A percentile compares a stretch with the other conserved stretches of the same genome.
These are phyloP conservation scores for Hoplostethus mediterraneus DNA, from an alignment of 2,797 vertebrate genomes.

Conservation along the genomic window DNA sequence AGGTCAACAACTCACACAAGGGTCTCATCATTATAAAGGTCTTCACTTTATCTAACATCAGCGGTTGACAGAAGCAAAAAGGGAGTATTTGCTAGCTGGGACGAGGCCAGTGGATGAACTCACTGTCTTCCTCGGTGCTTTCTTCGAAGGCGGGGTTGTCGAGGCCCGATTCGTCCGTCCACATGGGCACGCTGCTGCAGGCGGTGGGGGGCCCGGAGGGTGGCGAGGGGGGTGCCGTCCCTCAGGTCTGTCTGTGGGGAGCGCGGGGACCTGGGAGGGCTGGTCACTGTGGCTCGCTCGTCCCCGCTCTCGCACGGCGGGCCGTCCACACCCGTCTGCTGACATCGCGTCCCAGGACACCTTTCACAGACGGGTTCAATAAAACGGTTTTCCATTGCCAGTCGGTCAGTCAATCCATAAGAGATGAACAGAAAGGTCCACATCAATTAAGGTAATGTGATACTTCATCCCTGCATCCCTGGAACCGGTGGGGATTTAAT, in stretches of 20 bases:
- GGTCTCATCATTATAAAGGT: conserved; percentile 1
- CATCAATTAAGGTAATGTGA: conserved; percentile 45
- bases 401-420: conserved; percentile 71
- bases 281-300: conserved; percentile 76
- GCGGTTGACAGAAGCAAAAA: not conserved
- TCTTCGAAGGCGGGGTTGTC: conserved; percentile 98
- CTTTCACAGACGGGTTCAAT: conserved; percentile 75
- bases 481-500: no score
- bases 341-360: conserved; percentile 93
- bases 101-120: conserved; percentile 60
- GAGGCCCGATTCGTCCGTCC: conserved; percentile 90
- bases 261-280: conserved; percentile 82
- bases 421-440: conserved; percentile 55
- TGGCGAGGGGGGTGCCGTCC: conserved; percentile 82
- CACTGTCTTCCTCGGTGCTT: conserved; percentile 91
- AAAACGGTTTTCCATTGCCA: conserved; percentile 30
- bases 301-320: conserved; percentile 86
- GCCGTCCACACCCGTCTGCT: conserved; percentile 87
- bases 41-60: not conserved
- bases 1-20: not conserved
- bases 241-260: conserved; percentile 87
- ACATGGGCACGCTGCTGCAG: conserved; percentile 79
- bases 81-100: not conserved
- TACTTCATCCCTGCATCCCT: not conserved
- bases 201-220: conserved; percentile 72